phyloP scores from a whole-genome alignment of 2,888 invertebrate genomes.

The Mythimna loreyi region DNA sequence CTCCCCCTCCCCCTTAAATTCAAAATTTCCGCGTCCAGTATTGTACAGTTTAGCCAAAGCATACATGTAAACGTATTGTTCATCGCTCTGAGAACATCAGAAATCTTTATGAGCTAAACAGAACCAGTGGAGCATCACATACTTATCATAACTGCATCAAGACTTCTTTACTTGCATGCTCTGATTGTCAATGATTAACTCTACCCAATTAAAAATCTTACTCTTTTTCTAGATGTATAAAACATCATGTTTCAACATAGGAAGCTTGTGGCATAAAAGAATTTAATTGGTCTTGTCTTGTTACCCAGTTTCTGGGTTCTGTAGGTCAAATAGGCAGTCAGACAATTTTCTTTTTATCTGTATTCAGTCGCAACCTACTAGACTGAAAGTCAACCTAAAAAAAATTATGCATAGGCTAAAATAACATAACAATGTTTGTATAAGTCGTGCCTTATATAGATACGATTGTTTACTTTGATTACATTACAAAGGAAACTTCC shows the following conservation, averaged over 20 bases:
- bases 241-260: no score
- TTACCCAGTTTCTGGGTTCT: not conserved
- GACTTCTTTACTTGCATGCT: constrained; percentile 46
- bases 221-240: not conserved
- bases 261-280: not conserved
- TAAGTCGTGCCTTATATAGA: constrained; percentile 13
- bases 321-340: not conserved
- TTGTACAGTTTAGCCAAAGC: no score
- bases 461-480: constrained; percentile 36
- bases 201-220: constrained; percentile 24
- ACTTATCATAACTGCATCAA: constrained; percentile 38
- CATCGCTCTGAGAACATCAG: not conserved
- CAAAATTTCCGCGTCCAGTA: no score
- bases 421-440: constrained; percentile 11
- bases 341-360: not conserved
- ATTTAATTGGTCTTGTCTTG: not conserved
- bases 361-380: not conserved
- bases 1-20: no score
- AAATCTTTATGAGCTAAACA: not conserved
- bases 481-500: constrained; percentile 44
- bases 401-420: not conserved
- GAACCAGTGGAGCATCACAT: constrained; percentile 15
- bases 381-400: not conserved
- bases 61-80: not conserved
- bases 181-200: constrained; percentile 41